Percentiles rank a stretch among this genome's conserved stretches.
These are phyloP conservation scores for Platyscapa corneri DNA, from an alignment of 1,140 invertebrate genomes.

Conservation along the genomic window DNA sequence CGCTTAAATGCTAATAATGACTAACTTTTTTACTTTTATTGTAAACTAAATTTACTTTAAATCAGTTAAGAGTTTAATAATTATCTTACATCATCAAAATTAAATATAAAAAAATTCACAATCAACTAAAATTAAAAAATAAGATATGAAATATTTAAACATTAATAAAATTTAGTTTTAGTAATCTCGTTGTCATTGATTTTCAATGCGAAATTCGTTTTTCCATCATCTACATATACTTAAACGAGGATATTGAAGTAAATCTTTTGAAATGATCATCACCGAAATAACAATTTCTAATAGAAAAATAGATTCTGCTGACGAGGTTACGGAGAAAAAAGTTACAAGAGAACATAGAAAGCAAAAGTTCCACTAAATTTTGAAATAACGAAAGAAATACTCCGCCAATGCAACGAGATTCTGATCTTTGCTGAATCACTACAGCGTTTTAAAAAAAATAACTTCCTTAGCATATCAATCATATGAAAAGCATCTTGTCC, in stretches of 20 bases:
- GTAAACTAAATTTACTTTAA: too few species aligned
- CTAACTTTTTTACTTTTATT: too few species aligned
- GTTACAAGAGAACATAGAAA: not conserved
- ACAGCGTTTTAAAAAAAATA: slow-evolving; percentile 26
- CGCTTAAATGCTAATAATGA: too few species aligned
- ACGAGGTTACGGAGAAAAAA: not conserved
- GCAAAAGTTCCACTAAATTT: not conserved
- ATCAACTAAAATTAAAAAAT: too few species aligned
- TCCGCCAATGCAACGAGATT: slow-evolving; percentile 15
- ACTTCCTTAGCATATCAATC: not conserved
- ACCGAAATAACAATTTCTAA: slow-evolving; percentile 26
- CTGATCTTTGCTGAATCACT: slow-evolving; percentile 41
- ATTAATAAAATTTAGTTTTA: not conserved
- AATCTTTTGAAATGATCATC: not conserved
- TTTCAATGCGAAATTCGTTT: not conserved
- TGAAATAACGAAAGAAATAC: not conserved
- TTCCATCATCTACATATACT: not conserved
- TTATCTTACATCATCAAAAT: too few species aligned
- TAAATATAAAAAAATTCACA: too few species aligned
- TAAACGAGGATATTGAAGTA: not conserved
- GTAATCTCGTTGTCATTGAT: not conserved
- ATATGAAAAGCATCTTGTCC: not conserved
- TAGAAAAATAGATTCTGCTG: slow-evolving; percentile 13
- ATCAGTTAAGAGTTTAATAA: too few species aligned
- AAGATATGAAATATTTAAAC: too few species aligned